Evolutionary conservation across 2,888 invertebrate species (phyloP), one percentile per base, ranked within the genome.

Genomic region (Formica aserva): DNA sequence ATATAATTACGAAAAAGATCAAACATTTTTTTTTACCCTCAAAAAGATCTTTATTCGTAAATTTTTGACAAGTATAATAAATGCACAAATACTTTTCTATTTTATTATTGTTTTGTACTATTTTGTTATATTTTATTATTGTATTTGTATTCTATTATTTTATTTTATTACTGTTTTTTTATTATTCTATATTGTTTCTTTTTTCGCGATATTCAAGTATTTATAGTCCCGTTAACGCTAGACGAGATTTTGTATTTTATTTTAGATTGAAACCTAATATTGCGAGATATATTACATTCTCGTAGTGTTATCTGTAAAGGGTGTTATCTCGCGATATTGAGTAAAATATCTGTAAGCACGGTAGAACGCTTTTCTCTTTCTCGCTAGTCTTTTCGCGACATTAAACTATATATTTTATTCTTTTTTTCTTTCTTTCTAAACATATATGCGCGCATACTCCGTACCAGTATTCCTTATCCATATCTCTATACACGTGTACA

Each of bases 231-330:
- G 38, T 18, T 6, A n/a, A 60, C 1, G 3, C 4, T n/a, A 4
- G 11, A 22, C 4, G 15, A 35, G 35, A 52, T 52, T 29, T 41
- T 22, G 22, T 65, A 32, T 32, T 62, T 18, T 74, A 60, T 45
- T 29, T 55, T 41, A n/a, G 13, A 15, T 11, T 41, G 41, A n/a
- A 74, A 52, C 13, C 55, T 82, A 63, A 63, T 69, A 74, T 77
- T 76, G 22, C 57, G 45, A 84, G 77, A 71, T 38, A 63, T 9
- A 52, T 65, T 48, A 81, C 18, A 55, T 48, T 77, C 35, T 72
- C 15, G 32, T 38, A 35, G 11, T 26, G 57, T 66, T 67, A 55
- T 80, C 35, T 41, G n/a, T 48, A 45, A 66, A 77, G 82, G 71
- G 67, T 29, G 41, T 32, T n/a, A n/a, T 26, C 26, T 22, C 15